Conservation (phyloP, 1,140 invertebrate genomes). For the Limonius californicus region DNA sequence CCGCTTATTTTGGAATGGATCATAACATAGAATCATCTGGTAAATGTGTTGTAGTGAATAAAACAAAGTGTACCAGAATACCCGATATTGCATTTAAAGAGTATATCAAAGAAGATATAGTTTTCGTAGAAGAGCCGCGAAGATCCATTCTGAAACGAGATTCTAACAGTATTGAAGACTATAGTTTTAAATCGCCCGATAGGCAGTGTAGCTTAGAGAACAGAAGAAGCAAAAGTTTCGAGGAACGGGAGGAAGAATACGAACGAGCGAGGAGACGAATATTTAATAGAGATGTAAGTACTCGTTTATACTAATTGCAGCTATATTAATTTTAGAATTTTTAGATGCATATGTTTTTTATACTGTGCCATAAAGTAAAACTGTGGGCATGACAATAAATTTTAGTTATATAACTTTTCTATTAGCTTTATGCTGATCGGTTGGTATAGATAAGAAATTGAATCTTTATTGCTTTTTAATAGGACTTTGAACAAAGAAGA, state of each 20-base stretch:
- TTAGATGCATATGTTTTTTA: no score
- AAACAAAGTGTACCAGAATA: slow-evolving; percentile 72
- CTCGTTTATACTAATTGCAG: no score
- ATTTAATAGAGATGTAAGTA: slow-evolving; percentile 58
- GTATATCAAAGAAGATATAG: slow-evolving; percentile 56
- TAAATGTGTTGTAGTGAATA: slow-evolving; percentile 78
- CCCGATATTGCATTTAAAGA: slow-evolving; percentile 60
- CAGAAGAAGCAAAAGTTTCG: slow-evolving; percentile 80
- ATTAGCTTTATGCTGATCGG: no score
- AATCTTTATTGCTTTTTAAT: no score
- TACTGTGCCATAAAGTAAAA: no score
- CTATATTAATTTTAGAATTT: no score
- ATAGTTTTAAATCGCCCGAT: slow-evolving; percentile 58
- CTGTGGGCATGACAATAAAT: no score
- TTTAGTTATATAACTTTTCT: no score
- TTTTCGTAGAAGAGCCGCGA: slow-evolving; percentile 62
- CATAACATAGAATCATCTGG: slow-evolving; percentile 89
- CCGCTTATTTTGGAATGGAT: slow-evolving; percentile 89
- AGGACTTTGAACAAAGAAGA: no score
- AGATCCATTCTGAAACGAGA: slow-evolving; percentile 82
- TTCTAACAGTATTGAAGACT: slow-evolving; percentile 73
- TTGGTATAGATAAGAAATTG: no score
- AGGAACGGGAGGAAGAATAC: slow-evolving; percentile 86
- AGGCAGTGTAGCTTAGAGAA: slow-evolving; percentile 60
- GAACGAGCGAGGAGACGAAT: slow-evolving; percentile 76